These are phyloP conservation scores for Cyclura pinguis DNA, from an alignment of 2,797 vertebrate genomes.

Conservation along the genomic window DNA sequence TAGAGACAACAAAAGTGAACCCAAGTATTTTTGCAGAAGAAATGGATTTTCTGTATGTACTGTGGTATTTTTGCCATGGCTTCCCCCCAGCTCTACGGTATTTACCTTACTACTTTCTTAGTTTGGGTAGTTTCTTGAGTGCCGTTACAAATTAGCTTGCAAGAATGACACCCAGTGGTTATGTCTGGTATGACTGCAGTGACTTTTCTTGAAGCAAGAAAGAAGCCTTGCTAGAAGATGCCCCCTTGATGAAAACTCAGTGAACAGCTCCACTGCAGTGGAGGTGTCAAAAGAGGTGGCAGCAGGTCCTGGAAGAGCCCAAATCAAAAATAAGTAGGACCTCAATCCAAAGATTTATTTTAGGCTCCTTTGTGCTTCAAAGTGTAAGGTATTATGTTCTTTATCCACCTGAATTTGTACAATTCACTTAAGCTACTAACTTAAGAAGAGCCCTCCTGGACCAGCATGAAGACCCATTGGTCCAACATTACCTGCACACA, in stretches of 20 bases:
- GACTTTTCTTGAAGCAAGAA: not conserved
- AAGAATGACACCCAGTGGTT: not conserved
- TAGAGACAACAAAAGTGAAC: not conserved
- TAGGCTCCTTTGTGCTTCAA: not conserved
- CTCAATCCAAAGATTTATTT: not conserved
- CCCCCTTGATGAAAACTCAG: not conserved
- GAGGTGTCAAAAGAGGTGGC: not conserved
- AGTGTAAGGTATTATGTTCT: too few species aligned
- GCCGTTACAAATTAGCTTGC: slow-evolving; percentile 23
- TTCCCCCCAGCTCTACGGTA: not conserved
- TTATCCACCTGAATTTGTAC: not conserved
- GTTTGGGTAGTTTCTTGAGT: not conserved
- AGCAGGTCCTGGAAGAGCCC: not conserved
- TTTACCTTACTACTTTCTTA: not conserved
- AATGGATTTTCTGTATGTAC: not conserved
- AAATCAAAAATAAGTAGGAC: not conserved
- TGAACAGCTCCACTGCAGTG: not conserved
- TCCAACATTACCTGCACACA: not conserved
- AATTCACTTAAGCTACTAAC: not conserved
- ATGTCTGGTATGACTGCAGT: not conserved
- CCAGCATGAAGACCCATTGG: not conserved
- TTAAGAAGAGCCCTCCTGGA: not conserved
- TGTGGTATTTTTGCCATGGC: not conserved
- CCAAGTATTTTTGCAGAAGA: not conserved
- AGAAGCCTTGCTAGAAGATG: not conserved